Percentiles rank a stretch among this genome's conserved stretches.
Evolutionary conservation across 2,113 vertebrate genomes (phyloP).

Genomic region (Elephantulus edwardii): DNA sequence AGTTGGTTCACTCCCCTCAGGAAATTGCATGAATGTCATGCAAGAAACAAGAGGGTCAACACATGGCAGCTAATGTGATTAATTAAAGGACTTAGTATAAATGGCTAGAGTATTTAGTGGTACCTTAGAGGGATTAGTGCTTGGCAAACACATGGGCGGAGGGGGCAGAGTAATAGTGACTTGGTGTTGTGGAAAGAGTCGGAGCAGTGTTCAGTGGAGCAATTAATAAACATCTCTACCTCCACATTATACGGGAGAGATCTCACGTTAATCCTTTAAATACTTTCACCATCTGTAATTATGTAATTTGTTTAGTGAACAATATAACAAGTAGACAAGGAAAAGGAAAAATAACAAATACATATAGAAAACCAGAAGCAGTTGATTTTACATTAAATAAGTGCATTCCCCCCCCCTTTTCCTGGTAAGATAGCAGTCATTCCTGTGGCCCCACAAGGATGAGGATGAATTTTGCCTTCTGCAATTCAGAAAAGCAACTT

Average conservation of each 20-base stretch:
- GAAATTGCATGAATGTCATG: conserved; percentile 32
- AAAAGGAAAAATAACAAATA: conserved; percentile 61
- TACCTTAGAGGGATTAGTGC: conserved; percentile 60
- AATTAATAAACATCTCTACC: conserved; percentile 70
- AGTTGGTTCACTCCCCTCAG: conserved; percentile 1
- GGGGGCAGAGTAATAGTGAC: conserved; percentile 48
- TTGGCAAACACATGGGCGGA: conserved; percentile 42
- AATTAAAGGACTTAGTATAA: conserved; percentile 60
- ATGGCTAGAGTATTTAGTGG: conserved; percentile 40
- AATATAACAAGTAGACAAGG: conserved; percentile 50
- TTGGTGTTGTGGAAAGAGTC: conserved; percentile 21
- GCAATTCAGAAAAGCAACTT: too few species aligned
- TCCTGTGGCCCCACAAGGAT: not conserved
- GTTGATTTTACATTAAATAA: not conserved
- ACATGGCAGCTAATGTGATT: conserved; percentile 46
- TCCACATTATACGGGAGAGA: conserved; percentile 59
- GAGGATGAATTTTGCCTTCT: not conserved
- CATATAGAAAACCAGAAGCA: conserved; percentile 26
- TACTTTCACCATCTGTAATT: conserved; percentile 72
- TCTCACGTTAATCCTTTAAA: conserved; percentile 75
- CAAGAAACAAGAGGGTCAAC: conserved; percentile 36
- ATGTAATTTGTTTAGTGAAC: conserved; percentile 71
- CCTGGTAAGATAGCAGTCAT: not conserved
- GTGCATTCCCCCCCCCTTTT: not conserved
- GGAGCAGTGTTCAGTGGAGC: conserved; percentile 49